Conservation (phyloP, 2,113 vertebrate species). For the Dolichotis patagonum region DNA sequence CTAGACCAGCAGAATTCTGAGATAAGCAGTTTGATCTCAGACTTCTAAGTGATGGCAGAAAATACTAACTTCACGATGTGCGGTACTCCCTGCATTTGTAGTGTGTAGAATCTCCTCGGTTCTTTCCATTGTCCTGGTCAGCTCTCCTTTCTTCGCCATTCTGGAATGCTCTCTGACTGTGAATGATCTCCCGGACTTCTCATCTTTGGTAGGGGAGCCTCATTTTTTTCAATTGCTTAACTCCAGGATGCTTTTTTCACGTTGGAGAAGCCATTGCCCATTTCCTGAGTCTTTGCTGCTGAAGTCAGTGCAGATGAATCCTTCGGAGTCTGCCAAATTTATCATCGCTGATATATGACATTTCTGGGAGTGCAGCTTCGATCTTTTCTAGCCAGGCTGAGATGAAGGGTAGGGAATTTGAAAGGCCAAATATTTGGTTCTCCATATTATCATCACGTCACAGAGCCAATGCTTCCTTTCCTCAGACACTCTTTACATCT, state of each 20-base stretch:
- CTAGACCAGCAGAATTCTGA: constrained; percentile 61
- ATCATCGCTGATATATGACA: constrained; percentile 66
- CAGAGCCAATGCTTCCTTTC: not conserved
- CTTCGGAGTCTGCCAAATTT: constrained; percentile 70
- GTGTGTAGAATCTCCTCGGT: not conserved
- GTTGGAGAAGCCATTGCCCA: constrained; percentile 73
- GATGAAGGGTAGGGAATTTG: constrained; percentile 16
- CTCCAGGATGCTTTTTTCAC: constrained; percentile 68
- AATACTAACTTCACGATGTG: not conserved
- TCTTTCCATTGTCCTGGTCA: not conserved
- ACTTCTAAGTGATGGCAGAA: constrained; percentile 41
- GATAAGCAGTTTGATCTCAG: constrained; percentile 58
- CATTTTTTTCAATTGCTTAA: constrained; percentile 69
- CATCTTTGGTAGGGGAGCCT: constrained; percentile 65
- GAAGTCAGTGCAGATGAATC: constrained; percentile 69
- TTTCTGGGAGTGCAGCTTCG: constrained; percentile 67
- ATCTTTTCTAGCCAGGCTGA: constrained; percentile 24
- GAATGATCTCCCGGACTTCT: constrained; percentile 67
- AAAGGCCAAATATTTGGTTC: constrained; percentile 53
- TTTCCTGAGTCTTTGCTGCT: constrained; percentile 76
- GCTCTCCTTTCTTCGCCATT: constrained; percentile 43
- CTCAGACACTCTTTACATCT: constrained; percentile 36
- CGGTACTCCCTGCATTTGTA: not conserved
- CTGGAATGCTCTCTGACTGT: constrained; percentile 53
- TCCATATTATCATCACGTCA: not conserved